phyloP scores from a whole-genome alignment of 2,797 vertebrate species.

The Triplophysa bombifrons region DNA sequence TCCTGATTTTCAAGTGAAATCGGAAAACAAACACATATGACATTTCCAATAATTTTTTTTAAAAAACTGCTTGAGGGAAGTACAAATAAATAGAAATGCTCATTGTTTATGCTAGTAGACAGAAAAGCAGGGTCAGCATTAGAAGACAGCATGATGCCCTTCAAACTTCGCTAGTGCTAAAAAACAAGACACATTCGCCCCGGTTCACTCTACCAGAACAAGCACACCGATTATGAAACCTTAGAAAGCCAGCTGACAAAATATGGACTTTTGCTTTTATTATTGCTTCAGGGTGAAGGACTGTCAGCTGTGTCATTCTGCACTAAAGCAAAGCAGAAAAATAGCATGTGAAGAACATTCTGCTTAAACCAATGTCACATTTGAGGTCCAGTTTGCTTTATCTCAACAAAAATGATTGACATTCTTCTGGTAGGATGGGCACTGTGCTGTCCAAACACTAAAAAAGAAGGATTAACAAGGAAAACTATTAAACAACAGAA shows the following conservation, averaged over 20 bases:
- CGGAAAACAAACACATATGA: too few relatives aligned
- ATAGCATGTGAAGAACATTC: slow-evolving; percentile 33
- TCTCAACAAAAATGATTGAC: background rate
- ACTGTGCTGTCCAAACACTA: background rate
- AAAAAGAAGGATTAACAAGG: background rate
- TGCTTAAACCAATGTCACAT: background rate
- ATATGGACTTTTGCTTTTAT: slow-evolving; percentile 38
- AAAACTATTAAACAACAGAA: too few relatives aligned
- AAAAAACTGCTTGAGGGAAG: background rate
- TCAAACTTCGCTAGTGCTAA: slow-evolving; percentile 29
- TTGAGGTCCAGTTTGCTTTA: slow-evolving; percentile 1
- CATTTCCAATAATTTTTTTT: too few relatives aligned
- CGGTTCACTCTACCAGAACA: slow-evolving; percentile 9
- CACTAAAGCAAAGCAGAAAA: slow-evolving; percentile 30
- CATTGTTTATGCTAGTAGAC: slow-evolving; percentile 41
- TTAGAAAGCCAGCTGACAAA: slow-evolving; percentile 57
- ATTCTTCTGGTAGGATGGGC: slow-evolving; percentile 10
- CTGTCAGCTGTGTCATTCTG: slow-evolving; percentile 24
- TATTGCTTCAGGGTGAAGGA: slow-evolving; percentile 37
- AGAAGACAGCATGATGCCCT: slow-evolving; percentile 38
- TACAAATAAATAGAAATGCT: slow-evolving; percentile 40
- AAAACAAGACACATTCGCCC: slow-evolving; percentile 41
- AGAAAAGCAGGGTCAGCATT: slow-evolving; percentile 37
- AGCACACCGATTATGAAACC: slow-evolving; percentile 49
- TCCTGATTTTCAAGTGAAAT: too few relatives aligned